Conservation (phyloP, 2,888 invertebrate genomes). For the Ophioninae sp. region DNA sequence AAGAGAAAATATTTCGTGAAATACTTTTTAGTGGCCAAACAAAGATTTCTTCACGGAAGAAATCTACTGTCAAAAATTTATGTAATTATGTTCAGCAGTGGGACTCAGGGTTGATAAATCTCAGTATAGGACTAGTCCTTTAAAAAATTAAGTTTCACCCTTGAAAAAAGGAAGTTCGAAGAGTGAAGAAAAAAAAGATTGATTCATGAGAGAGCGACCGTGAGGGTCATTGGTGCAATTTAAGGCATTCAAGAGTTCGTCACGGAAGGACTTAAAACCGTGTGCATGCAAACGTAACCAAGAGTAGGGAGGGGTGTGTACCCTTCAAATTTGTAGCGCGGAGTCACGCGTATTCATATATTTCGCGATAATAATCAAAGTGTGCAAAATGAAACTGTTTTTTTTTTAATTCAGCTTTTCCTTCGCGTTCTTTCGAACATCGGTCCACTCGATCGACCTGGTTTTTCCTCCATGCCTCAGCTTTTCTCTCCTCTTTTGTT, state of each 20-base stretch:
- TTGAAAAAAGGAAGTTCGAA: not conserved
- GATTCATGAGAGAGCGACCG: not conserved
- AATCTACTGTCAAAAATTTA: too few species aligned
- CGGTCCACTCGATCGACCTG: conserved; percentile 51
- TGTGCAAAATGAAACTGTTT: conserved; percentile 35
- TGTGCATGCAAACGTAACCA: conserved; percentile 18
- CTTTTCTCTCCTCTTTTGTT: conserved; percentile 31
- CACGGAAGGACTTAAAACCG: conserved; percentile 53
- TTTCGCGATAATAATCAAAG: conserved; percentile 38
- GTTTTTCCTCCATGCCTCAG: conserved; percentile 24
- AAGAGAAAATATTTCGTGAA: too few species aligned
- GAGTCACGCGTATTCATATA: conserved; percentile 41
- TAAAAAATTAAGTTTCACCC: not conserved
- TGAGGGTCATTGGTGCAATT: conserved; percentile 49
- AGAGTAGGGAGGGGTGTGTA: conserved; percentile 32
- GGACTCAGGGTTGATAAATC: too few species aligned
- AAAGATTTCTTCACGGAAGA: too few species aligned
- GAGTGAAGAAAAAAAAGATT: too few species aligned
- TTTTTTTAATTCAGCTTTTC: conserved; percentile 15
- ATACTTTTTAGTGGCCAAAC: too few species aligned
- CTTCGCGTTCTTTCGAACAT: conserved; percentile 27
- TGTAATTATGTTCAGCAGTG: too few species aligned
- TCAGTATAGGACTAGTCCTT: too few species aligned
- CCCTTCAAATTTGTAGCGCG: conserved; percentile 46
- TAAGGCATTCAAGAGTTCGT: conserved; percentile 41